These are phyloP conservation scores for Eospalax fontanierii DNA, from an alignment of 2,797 vertebrate genomes.

Conservation along the genomic window DNA sequence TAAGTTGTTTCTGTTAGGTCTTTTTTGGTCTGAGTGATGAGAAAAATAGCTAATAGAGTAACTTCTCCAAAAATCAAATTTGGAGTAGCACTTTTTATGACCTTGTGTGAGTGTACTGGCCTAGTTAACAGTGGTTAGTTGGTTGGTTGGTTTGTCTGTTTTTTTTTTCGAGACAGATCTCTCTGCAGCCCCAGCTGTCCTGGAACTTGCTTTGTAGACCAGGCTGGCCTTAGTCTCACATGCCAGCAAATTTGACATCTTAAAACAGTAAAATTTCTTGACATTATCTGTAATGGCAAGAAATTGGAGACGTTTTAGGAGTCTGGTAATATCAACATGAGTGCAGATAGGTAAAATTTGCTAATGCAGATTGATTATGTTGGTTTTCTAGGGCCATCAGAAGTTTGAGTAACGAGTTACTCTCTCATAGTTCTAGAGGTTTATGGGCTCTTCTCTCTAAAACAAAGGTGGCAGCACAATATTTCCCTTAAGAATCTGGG, in stretches of 20 bases:
- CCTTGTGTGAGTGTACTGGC: slow-evolving; percentile 16
- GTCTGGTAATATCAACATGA: not conserved
- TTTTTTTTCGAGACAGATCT: no score
- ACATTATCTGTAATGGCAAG: slow-evolving; percentile 13
- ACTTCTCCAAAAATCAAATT: not conserved
- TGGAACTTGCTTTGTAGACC: no score
- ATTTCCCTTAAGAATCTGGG: not conserved
- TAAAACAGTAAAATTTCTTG: not conserved
- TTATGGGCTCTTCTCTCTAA: not conserved
- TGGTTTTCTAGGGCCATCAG: not conserved
- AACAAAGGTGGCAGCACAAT: not conserved
- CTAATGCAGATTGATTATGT: not conserved
- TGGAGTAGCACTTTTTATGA: slow-evolving; percentile 8
- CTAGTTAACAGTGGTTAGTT: slow-evolving; percentile 19
- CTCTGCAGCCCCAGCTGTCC: no score
- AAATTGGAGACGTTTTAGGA: slow-evolving; percentile 40
- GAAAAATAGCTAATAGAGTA: slow-evolving; percentile 4
- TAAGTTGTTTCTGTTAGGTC: no score
- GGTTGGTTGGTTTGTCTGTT: no score
- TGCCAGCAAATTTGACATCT: not conserved
- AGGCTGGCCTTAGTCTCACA: no score
- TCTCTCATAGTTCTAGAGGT: slow-evolving; percentile 25
- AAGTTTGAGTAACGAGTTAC: not conserved
- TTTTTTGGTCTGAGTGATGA: not conserved
- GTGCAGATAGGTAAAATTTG: slow-evolving; percentile 34